A percentile compares a stretch with the other conserved stretches of the same genome.
Evolutionary conservation across 2,113 vertebrate species (phyloP).

Genomic region (Serinus canaria): DNA sequence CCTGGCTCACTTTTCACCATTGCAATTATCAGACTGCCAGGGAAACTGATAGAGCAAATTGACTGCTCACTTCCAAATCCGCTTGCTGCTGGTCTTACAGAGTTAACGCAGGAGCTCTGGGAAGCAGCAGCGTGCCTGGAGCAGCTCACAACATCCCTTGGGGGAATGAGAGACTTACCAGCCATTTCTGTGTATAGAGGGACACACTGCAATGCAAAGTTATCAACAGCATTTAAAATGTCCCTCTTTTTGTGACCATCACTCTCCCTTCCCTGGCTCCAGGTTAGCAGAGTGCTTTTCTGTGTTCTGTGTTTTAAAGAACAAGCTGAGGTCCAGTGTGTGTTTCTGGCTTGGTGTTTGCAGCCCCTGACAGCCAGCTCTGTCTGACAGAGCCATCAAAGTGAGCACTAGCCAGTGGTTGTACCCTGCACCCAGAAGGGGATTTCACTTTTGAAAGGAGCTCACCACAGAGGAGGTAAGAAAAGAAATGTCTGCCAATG

Average conservation of each 20-base stretch:
- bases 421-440: neutral
- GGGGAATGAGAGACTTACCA: neutral
- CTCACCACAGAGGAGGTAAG: neutral
- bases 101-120: neutral
- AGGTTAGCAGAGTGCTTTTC: neutral
- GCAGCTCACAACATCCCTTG: neutral
- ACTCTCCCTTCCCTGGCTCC: neutral
- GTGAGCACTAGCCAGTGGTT: neutral
- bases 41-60: neutral
- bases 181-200: neutral
- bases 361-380: neutral
- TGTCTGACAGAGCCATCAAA: neutral
- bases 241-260: neutral
- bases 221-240: neutral
- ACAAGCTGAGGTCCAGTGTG: rapidly evolving
- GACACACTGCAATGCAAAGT: neutral
- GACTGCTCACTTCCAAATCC: neutral
- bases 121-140: neutral
- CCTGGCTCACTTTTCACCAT: neutral
- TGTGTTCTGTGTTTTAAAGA: neutral
- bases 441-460: neutral
- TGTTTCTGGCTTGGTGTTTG: neutral
- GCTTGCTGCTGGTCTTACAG: neutral
- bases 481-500: neutral
- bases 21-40: neutral